Conservation (phyloP, 2,113 vertebrate species). For the Carassius carassius region DNA sequence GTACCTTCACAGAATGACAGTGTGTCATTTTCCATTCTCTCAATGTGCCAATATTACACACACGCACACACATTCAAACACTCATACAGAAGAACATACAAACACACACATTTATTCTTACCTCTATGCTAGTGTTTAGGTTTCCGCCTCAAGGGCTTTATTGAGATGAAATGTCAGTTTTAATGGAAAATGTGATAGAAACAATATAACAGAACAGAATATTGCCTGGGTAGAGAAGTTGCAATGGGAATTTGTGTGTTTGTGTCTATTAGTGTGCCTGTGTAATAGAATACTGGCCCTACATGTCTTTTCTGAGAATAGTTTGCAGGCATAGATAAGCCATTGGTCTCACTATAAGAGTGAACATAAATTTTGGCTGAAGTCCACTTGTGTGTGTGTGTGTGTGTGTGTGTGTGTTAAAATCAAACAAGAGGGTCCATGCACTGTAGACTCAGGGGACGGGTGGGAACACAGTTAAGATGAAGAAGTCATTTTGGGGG, state of each 20-base stretch:
- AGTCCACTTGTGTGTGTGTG: background rate
- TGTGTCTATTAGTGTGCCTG: constrained; percentile 1
- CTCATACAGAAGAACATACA: constrained; percentile 30
- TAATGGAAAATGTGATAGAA: constrained; percentile 83
- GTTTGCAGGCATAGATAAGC: constrained; percentile 70
- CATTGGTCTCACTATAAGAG: constrained; percentile 45
- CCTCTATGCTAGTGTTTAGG: constrained; percentile 65
- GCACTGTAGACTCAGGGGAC: constrained; percentile 30
- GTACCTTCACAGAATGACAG: constrained; percentile 73
- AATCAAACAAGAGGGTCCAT: constrained; percentile 33
- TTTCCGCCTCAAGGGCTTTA: constrained; percentile 78
- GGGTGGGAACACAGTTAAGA: constrained; percentile 21
- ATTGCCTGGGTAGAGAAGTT: constrained; percentile 67
- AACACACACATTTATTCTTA: constrained; percentile 61
- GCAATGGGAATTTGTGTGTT: constrained; percentile 50
- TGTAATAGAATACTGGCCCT: constrained; percentile 24
- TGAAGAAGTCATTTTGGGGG: constrained; percentile 43
- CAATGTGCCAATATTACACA: constrained; percentile 13
- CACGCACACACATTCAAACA: background rate
- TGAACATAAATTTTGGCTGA: constrained; percentile 28
- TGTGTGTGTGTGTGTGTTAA: background rate
- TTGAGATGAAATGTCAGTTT: constrained; percentile 86
- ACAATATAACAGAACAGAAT: constrained; percentile 73
- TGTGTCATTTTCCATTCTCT: constrained; percentile 56
- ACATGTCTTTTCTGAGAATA: constrained; percentile 69